Percentiles rank a stretch among this genome's conserved stretches.
These are phyloP conservation scores for Mechanitis messenoides DNA, from an alignment of 2,888 invertebrate genomes.

Conservation along the genomic window DNA sequence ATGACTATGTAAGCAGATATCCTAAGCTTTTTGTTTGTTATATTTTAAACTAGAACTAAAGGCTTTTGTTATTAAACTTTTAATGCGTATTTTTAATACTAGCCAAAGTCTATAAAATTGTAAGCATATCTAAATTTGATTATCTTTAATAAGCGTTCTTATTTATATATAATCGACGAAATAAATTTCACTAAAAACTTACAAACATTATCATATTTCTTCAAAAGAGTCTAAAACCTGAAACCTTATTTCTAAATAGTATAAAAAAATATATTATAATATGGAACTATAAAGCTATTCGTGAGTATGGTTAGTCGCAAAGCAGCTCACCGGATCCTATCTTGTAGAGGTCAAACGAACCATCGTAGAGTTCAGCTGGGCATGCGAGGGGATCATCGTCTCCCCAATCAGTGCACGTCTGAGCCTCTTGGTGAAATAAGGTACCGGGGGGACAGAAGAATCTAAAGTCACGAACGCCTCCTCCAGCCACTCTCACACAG, in stretches of 20 bases:
- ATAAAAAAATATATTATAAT: neutral
- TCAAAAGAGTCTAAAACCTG: no score
- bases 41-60: neutral
- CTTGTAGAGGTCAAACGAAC: slow-evolving; percentile 91
- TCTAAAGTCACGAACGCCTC: slow-evolving; percentile 86
- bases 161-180: no score
- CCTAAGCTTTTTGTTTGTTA: slow-evolving; percentile 3
- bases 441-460: slow-evolving; percentile 94
- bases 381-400: slow-evolving; percentile 86
- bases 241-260: neutral
- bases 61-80: neutral
- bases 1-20: slow-evolving; percentile 1
- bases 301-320: slow-evolving; percentile 60
- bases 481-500: slow-evolving; percentile 89
- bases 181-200: no score
- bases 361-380: slow-evolving; percentile 87
- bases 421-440: slow-evolving; percentile 93
- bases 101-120: neutral
- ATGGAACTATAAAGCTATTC: slow-evolving; percentile 13
- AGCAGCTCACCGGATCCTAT: slow-evolving; percentile 83
- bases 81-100: neutral
- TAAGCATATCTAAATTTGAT: neutral
- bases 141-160: neutral
- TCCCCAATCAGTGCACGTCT: slow-evolving; percentile 94
- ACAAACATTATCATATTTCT: no score